Conservation (phyloP, 2,888 invertebrate genomes). For the Andrena minutula region DNA sequence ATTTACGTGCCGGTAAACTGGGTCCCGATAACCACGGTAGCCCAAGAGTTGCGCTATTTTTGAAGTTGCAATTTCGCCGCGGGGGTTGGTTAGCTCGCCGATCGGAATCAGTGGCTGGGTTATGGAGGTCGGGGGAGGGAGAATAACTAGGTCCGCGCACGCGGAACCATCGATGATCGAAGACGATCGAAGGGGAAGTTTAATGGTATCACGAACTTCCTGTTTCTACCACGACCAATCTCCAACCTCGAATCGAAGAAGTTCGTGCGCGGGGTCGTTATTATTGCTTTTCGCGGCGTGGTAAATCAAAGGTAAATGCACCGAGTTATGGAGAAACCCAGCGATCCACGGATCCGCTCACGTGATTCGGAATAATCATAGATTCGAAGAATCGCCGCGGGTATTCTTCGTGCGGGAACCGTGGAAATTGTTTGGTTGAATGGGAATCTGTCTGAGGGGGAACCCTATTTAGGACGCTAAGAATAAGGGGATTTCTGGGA, state of each 20-base stretch:
- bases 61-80: constrained; percentile 33
- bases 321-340: constrained; percentile 3
- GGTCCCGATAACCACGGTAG: constrained; percentile 60
- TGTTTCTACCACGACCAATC: constrained; percentile 1
- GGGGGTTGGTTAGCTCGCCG: constrained; percentile 6
- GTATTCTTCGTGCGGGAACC: too few species aligned
- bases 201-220: constrained; percentile 15
- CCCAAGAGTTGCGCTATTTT: constrained; percentile 50
- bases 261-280: constrained; percentile 20
- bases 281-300: constrained; percentile 20
- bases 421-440: too few species aligned
- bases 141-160: constrained; percentile 19
- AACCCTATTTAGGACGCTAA: too few species aligned
- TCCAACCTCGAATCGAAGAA: background rate
- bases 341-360: background rate
- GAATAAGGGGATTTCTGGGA: too few species aligned
- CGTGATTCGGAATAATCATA: background rate
- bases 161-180: constrained; percentile 8
- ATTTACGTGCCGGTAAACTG: constrained; percentile 62
- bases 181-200: constrained; percentile 26
- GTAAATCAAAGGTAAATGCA: constrained; percentile 25
- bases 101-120: constrained; percentile 33
- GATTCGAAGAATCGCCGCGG: background rate
- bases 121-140: background rate
- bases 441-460: too few species aligned